These are phyloP conservation scores for Brachyhypopomus gauderio DNA, from an alignment of 2,113 vertebrate genomes.

Conservation along the genomic window DNA sequence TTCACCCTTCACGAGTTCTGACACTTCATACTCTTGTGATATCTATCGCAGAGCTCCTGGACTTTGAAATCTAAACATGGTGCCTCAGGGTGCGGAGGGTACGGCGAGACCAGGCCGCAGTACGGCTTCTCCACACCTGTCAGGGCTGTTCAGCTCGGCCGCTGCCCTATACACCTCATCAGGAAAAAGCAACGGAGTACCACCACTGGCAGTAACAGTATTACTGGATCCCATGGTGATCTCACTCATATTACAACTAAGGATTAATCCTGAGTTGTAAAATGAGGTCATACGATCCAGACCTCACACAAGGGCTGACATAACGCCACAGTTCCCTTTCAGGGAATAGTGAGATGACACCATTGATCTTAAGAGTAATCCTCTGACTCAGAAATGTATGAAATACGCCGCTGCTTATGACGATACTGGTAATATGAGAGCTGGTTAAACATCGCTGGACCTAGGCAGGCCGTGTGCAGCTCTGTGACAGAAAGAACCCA, in stretches of 20 bases:
- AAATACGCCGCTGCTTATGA: too few species aligned
- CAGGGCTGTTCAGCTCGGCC: not conserved
- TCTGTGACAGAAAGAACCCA: not conserved
- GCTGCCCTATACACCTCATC: not conserved
- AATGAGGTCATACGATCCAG: not conserved
- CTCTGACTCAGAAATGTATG: too few species aligned
- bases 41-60: not conserved
- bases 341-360: not conserved
- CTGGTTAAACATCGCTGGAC: not conserved
- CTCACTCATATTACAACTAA: too few species aligned
- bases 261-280: not conserved
- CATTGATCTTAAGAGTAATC: too few species aligned
- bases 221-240: not conserved
- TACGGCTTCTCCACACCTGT: not conserved
- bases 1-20: not conserved
- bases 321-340: not conserved
- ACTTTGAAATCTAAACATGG: slow-evolving; percentile 11
- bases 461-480: too few species aligned
- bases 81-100: not conserved
- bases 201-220: slow-evolving; percentile 9
- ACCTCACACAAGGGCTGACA: not conserved
- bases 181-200: not conserved
- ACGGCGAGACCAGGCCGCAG: not conserved
- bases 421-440: too few species aligned
- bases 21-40: not conserved